Percentiles rank a stretch among this genome's conserved stretches.
Evolutionary conservation across 64 coral and sea anemone genomes (phyloP).

Genomic region (Catalaphyllia jardinei): DNA sequence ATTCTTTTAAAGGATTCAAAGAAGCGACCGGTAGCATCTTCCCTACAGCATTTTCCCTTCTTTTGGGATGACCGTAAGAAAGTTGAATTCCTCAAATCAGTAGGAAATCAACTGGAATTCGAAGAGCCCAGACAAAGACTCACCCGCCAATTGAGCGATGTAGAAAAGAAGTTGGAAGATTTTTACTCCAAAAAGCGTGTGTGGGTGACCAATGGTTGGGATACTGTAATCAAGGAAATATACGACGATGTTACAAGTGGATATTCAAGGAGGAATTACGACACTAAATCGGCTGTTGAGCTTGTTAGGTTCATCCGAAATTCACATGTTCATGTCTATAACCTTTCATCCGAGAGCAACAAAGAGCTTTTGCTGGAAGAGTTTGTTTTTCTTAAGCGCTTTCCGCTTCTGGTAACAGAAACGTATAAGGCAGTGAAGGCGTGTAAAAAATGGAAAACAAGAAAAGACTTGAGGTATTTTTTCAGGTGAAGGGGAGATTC

Average conservation of each 20-base stretch:
- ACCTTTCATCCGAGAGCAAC: too few species aligned
- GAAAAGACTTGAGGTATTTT: not conserved
- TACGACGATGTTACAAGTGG: not conserved
- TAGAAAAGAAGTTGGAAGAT: not conserved
- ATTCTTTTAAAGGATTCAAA: not conserved
- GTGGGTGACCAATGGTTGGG: not conserved
- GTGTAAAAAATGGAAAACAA: not conserved
- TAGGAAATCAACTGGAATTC: constrained; percentile 31
- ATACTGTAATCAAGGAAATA: not conserved
- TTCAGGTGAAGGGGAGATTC: not conserved
- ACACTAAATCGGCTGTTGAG: constrained; percentile 30
- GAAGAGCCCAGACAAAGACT: not conserved
- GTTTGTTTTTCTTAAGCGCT: constrained; percentile 9
- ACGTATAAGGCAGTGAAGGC: not conserved
- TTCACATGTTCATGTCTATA: not conserved
- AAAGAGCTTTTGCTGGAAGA: not conserved
- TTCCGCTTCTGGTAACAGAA: constrained; percentile 15
- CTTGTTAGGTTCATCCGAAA: constrained; percentile 39
- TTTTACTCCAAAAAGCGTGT: not conserved
- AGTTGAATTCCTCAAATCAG: constrained; percentile 20
- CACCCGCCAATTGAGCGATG: not conserved
- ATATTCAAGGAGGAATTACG: not conserved
- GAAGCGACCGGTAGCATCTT: constrained; percentile 10
- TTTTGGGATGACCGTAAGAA: constrained; percentile 40
- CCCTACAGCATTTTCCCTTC: not conserved